A percentile compares a stretch with the other conserved stretches of the same genome.
These are phyloP conservation scores for Setophaga kirtlandii DNA, from an alignment of 2,113 vertebrate genomes.

Conservation along the genomic window DNA sequence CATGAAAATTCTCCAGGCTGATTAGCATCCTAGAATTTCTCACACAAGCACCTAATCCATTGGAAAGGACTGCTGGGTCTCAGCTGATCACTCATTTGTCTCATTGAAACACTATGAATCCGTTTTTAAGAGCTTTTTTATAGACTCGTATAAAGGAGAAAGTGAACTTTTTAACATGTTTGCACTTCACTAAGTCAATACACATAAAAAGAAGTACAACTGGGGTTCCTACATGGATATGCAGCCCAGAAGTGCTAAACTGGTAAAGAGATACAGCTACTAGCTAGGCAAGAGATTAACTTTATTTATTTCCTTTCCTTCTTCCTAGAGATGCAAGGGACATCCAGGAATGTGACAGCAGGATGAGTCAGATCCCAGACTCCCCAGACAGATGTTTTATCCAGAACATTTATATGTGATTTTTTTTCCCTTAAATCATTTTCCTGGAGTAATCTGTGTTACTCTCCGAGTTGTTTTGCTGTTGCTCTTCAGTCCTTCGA, in stretches of 20 bases:
- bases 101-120: conserved; percentile 76
- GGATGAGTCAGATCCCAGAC: neutral
- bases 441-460: neutral
- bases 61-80: neutral
- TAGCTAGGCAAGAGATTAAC: neutral
- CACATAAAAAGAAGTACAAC: conserved; percentile 70
- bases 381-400: neutral
- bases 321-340: neutral
- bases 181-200: conserved; percentile 79
- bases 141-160: conserved; percentile 83
- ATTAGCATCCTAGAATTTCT: conserved; percentile 49
- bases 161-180: conserved; percentile 80
- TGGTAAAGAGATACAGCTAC: conserved; percentile 34
- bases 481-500: neutral
- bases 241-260: conserved; percentile 45
- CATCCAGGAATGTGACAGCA: neutral
- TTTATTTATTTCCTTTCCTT: neutral
- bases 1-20: conserved; percentile 11
- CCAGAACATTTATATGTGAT: neutral
- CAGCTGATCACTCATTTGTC: conserved; percentile 68
- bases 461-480: neutral
- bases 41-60: conserved; percentile 33
- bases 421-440: neutral
- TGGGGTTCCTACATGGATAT: conserved; percentile 55
- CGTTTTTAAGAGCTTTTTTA: conserved; percentile 84